A percentile compares a stretch with the other conserved stretches of the same genome.
These are phyloP conservation scores for Zophobas atratus DNA, from an alignment of 1,140 invertebrate species.

Conservation along the genomic window DNA sequence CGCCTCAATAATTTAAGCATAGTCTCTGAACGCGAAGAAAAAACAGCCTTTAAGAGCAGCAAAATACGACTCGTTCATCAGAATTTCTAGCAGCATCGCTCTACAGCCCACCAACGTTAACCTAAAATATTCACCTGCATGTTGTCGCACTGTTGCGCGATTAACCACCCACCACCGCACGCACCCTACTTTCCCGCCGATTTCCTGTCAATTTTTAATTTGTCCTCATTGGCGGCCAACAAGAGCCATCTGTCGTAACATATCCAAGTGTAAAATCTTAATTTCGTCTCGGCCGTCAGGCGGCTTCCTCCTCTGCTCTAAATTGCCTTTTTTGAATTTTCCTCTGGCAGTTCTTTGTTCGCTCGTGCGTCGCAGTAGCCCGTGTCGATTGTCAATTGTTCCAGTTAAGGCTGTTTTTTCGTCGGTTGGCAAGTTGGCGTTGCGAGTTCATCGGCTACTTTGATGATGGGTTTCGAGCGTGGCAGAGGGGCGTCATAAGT, in stretches of 20 bases:
- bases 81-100: too few species aligned
- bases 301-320: slow-evolving; percentile 11
- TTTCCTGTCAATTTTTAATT: background rate
- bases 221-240: background rate
- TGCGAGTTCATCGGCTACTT: slow-evolving; percentile 35
- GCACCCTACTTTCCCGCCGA: background rate
- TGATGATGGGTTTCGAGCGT: slow-evolving; percentile 2
- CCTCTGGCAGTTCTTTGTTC: slow-evolving; percentile 29
- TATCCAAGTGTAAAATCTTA: slow-evolving; percentile 43
- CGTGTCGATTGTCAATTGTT: slow-evolving; percentile 46
- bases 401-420: slow-evolving; percentile 22
- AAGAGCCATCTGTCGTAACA: slow-evolving; percentile 40
- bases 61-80: too few species aligned
- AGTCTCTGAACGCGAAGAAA: too few species aligned
- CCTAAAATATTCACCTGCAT: too few species aligned
- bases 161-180: too few species aligned
- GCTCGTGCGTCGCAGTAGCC: slow-evolving; percentile 44
- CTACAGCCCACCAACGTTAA: too few species aligned
- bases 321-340: slow-evolving; percentile 43
- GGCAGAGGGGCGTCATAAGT: slow-evolving; percentile 1
- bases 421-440: slow-evolving; percentile 9
- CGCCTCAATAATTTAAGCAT: too few species aligned
- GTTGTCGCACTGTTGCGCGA: too few species aligned
- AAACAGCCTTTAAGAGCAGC: too few species aligned
- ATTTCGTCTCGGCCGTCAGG: slow-evolving; percentile 43